These are phyloP conservation scores for Formica aserva DNA, from an alignment of 2,888 invertebrate species.

Conservation along the genomic window DNA sequence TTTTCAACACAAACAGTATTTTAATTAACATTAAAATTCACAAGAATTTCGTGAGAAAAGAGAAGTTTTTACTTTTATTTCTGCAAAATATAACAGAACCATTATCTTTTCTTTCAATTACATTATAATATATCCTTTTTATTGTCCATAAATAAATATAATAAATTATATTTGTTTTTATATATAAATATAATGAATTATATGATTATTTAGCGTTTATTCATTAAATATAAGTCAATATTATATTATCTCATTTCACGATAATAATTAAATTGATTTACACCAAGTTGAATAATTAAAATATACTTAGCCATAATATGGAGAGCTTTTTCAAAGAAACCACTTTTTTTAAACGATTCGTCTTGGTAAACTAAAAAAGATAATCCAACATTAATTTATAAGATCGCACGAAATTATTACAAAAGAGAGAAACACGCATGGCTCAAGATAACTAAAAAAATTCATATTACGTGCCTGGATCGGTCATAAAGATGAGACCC, in stretches of 20 bases:
- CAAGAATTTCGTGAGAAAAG: not conserved
- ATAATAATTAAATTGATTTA: not conserved
- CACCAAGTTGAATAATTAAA: not conserved
- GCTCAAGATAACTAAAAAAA: not conserved
- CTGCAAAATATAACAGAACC: not conserved
- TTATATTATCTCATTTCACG: not conserved
- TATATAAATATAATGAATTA: constrained; percentile 8
- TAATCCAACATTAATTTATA: not conserved
- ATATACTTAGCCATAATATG: not conserved
- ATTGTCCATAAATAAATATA: not conserved
- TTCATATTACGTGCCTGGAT: constrained; percentile 6
- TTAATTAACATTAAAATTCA: not conserved
- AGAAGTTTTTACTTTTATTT: not conserved
- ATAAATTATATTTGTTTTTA: not conserved
- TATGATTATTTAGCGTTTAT: not conserved
- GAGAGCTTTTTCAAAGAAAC: not conserved
- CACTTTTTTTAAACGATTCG: not conserved
- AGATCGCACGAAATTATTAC: constrained; percentile 14
- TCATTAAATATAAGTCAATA: not conserved
- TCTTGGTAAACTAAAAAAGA: not conserved
- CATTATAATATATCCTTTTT: not conserved
- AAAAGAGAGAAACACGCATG: not conserved
- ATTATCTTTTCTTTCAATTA: not conserved
- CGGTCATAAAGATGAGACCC: not conserved
- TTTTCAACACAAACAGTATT: not conserved